Base-by-base conservation (phyloP, 1,140 invertebrate species). In the Drosophila athabasca region DNA sequence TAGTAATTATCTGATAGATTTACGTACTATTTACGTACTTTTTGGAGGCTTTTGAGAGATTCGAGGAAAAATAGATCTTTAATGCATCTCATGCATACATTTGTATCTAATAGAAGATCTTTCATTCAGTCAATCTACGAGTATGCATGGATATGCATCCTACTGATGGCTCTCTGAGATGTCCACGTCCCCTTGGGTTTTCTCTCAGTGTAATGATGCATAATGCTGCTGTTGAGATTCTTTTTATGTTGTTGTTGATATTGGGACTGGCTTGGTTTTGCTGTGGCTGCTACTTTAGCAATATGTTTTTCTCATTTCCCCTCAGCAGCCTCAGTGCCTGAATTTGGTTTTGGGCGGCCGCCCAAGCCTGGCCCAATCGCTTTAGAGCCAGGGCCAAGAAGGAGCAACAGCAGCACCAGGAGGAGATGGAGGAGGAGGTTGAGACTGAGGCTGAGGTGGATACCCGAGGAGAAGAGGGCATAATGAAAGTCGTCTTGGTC, bases 221-320 rank as follows among this genome's bases (percentile, higher is more conserved):
- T 66, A 72, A 69, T 78, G 65, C 58, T 70, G 75, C 66, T 76
- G 62, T 61, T 80, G 67, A 53, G 62, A 67, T 64, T 80, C 52
- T 65, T 77, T 59, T 74, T 35, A 60, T 53, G 54, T 64, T 70
- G 35, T 3, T 58, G 61, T 11, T 61, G 75, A 22, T 81, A 70
- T 53, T 64, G 62, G 31, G 9, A 39, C 51, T 60, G 57, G 74
- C 54, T 67, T 67, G 61, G 46, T 78, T 60, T 53, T 76, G 72
- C 46, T 85, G 64, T 64, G 69, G 74, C 74, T 79, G 82, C 76
- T 88, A 82, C 82, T 87, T 87, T 87, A 79, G 82, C 83, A 88
- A 87, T 88, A 88, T 88, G 79, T 82, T 87, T 87, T 87, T 78
- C 77, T 79, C 78, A 72, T 41, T 52, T 52, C 73, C 70, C 52